Base-by-base conservation (phyloP, 1,140 invertebrate species). In the Trachelipus rathkii region DNA sequence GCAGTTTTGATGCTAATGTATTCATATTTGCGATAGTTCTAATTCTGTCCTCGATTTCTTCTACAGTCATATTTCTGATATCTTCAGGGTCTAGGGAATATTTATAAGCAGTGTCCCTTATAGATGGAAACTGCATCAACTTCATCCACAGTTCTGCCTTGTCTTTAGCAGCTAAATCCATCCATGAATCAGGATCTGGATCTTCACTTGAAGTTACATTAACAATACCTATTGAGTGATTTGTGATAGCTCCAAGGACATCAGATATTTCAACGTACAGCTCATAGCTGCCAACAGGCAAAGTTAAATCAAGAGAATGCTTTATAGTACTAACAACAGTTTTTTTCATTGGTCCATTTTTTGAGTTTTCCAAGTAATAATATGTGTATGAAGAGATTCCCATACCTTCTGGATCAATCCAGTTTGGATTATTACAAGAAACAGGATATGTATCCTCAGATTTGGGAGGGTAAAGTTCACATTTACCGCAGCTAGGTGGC, bases 391-490 rank as follows among this genome's bases (percentile, higher is more conserved):
- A 23, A 21, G 44, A 45, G 10, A 76, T 19, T 0, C 74, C 74
- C 11, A 71, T 23, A 10, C 67, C 19, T 71, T 76, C 74, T 44
- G 74, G 74, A 46, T 76, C 74, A 24, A 43, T 71, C 74, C 74
- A 76, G n/a, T 70, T 71, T 19, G 33, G 33, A 33, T 33, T 33
- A 33, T 33, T 33, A 6, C 33, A 33, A 33, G 6, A 33, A 33
- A 33, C 33, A 33, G 33, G 33, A 33, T 33, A 33, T 6, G 2
- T 33, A 33, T 33, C 33, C 6, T 33, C 33, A 3, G 1, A 1
- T 33, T 33, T 33, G 6, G 33, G 33, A 6, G 33, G 33, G 6
- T 33, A 33, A 33, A 33, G 33, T 33, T 33, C 33, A 33, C 33
- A 33, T 33, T 33, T 33, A 33, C 33, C 33, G 6, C 33, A 33